Evolutionary conservation across 2,113 vertebrate species (phyloP), one percentile per base, ranked within the genome.

Genomic region (Thryonomys swinderianus): DNA sequence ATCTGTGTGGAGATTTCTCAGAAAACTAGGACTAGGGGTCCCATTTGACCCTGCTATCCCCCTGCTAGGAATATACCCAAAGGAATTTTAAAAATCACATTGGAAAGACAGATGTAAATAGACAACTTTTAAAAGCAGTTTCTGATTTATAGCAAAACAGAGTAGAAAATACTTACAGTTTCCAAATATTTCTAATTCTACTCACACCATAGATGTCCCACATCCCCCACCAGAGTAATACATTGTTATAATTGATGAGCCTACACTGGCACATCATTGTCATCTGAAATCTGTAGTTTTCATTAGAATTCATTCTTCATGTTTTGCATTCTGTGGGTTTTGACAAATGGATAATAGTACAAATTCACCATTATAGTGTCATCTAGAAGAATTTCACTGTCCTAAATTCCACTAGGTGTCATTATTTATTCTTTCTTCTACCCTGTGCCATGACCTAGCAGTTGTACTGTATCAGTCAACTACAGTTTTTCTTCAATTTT

Each of bases 371-470:
- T 37, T 42, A 25, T 5, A 13, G n/a, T 57, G 48, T 45, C 20
- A 61, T 21, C 10, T 4, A 27, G 59, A 55, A 74, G 20, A 71
- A 48, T 61, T 79, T 53, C 18, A 59, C 73, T 61, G 2, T 9
- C 21, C 8, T 42, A 23, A 40, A 74, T 30, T 69, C 17, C 5
- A n/a, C 18, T 34, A 6, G 48, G 20, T 17, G 25, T 76, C 48
- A 51, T 64, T 86, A 1, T 67, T 82, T 59, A 27, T 61, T 14
- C 30, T 3, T 66, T 12, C 7, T 20, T 61, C 13, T 2, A 34
- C 42, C 1, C 9, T 2, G 30, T 17, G 12, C 9, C 14, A 16
- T 23, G 2, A 1, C 25, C 14, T 13, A 32, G 37, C 16, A 74
- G 37, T 51, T 84, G 53, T 71, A 37, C 9, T 61, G 7, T 55